Base-by-base conservation (phyloP, 2,797 vertebrate genomes). In the Erethizon dorsatum region DNA sequence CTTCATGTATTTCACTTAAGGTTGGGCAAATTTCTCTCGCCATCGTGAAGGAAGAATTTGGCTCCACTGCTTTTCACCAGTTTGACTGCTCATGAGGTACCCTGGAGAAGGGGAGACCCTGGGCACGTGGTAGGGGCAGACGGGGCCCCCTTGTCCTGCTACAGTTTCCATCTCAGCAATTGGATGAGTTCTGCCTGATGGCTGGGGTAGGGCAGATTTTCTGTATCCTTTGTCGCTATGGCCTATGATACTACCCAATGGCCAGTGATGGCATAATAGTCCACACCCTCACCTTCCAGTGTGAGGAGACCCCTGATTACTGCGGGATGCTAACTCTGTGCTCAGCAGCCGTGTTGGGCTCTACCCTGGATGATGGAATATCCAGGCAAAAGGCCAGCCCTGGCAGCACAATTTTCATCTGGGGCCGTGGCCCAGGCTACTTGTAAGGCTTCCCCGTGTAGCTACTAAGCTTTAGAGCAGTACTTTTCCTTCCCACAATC, bases 221-320 rank as follows among this genome's bases (percentile, higher is more conserved):
- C 12, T 91, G 31, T 28, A 0, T 26, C 37, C 0, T 0, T 10
- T 52, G 24, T 57, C 2, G 2, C 17, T 0, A 6, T 83, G 86
- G 61, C 56, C 31, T 82, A 0, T 56, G 86, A 54, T 93, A 93
- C 95, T 94, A 85, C 78, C 94, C 52, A 94, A 95, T 90, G 97
- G 80, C 83, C 47, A 28, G 3, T 1, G 3, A 0, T 45, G 20
- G 41, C 15, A 2, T 17, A 47, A 31, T 50, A 0, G 22, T 24
- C 41, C 24, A 7, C 45, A 50, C 73, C 26, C 13, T 52, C 11
- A 5, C 45, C 47, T 5, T 3, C 37, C 52, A 7, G 18, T 26
- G 33, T 37, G 26, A 17, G 37, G 56, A 77, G 73, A 45, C 12
- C 10, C 7, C 17, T 28, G 56, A 13, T 14, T 52, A 5, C 24